Evolutionary conservation across 1,140 invertebrate genomes (phyloP).

Genomic region (Dufourea novaeangliae): DNA sequence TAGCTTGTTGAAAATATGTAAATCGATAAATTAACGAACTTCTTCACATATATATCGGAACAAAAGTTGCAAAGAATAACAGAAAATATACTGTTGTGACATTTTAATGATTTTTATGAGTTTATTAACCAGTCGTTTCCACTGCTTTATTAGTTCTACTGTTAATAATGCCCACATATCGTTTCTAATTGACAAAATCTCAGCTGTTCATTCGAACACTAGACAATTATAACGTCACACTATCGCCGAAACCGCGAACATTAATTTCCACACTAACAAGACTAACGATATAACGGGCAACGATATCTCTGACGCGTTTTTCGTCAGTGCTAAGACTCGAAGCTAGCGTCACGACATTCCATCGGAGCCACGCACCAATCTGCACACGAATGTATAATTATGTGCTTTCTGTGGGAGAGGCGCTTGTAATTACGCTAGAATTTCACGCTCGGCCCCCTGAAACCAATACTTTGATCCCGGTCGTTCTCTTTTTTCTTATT

Average conservation of each 20-base stretch:
- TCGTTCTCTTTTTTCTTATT: too few relatives aligned
- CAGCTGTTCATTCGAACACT: too few relatives aligned
- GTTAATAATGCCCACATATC: too few relatives aligned
- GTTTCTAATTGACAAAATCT: too few relatives aligned
- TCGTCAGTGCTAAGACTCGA: not conserved
- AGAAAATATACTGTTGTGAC: too few relatives aligned
- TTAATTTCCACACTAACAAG: conserved; percentile 16
- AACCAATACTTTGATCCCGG: not conserved
- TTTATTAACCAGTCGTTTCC: too few relatives aligned
- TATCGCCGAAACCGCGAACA: not conserved
- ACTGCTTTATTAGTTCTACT: too few relatives aligned
- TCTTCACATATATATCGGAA: too few relatives aligned
- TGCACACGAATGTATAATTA: conserved; percentile 15
- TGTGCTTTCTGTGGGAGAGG: conserved; percentile 7
- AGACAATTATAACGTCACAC: not conserved
- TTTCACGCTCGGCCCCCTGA: conserved; percentile 18
- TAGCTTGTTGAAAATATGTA: too few relatives aligned
- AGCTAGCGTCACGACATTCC: not conserved
- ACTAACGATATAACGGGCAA: not conserved
- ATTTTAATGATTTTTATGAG: too few relatives aligned
- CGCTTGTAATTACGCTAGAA: conserved; percentile 30
- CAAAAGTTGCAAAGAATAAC: too few relatives aligned
- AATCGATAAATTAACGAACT: too few relatives aligned
- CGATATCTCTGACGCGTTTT: not conserved
- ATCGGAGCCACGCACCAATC: not conserved